Evolutionary conservation across 2,888 invertebrate species (phyloP).

Genomic region (Rotaria macrura): DNA sequence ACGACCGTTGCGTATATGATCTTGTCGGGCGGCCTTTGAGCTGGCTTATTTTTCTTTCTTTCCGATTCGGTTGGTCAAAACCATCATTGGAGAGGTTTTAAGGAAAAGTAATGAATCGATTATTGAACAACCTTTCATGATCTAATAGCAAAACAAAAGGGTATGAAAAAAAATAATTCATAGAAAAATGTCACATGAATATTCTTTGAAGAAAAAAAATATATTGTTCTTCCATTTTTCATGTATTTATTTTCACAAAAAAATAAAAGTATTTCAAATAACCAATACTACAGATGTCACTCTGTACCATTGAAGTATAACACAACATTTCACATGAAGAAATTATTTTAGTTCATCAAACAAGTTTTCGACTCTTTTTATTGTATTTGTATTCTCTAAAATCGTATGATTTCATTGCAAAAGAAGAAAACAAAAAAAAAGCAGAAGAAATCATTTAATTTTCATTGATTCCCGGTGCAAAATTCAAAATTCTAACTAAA

Average conservation of each 20-base stretch:
- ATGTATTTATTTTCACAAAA: not conserved
- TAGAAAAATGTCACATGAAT: not conserved
- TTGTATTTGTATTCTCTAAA: too few species aligned
- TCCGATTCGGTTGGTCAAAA: not conserved
- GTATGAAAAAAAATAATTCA: not conserved
- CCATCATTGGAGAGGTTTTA: not conserved
- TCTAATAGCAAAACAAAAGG: not conserved
- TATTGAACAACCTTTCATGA: not conserved
- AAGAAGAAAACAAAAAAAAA: not conserved
- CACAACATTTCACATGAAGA: too few species aligned
- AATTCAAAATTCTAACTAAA: not conserved
- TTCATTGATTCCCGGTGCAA: not conserved
- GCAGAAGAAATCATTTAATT: not conserved
- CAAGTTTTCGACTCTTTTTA: too few species aligned
- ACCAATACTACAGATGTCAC: not conserved
- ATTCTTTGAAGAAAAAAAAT: not conserved
- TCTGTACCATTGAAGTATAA: not conserved
- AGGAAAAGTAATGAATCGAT: not conserved
- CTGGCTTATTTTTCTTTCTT: not conserved
- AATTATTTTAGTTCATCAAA: too few species aligned
- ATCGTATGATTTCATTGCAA: too few species aligned
- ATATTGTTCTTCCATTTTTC: not conserved
- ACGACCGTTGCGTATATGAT: not conserved
- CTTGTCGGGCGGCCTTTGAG: not conserved
- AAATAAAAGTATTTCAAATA: not conserved